These are phyloP conservation scores for Drosophila willistoni DNA, from an alignment of 1,140 invertebrate species.

Conservation along the genomic window DNA sequence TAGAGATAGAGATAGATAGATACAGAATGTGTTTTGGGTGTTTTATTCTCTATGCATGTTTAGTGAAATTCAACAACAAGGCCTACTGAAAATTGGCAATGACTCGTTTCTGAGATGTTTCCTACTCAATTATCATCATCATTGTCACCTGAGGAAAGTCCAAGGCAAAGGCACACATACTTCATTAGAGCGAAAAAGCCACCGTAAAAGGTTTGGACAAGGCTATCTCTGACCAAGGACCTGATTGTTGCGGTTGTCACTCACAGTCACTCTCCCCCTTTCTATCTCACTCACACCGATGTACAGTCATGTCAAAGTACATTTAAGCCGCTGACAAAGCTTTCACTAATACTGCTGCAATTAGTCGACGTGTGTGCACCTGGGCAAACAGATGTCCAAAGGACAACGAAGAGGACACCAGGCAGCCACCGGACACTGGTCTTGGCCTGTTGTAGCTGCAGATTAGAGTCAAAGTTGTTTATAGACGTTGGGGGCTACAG, in stretches of 20 bases:
- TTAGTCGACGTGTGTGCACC: slow-evolving; percentile 71
- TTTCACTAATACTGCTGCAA: slow-evolving; percentile 74
- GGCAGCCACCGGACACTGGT: slow-evolving; percentile 32
- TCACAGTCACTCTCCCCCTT: slow-evolving; percentile 2
- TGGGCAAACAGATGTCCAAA: slow-evolving; percentile 55
- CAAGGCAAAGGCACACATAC: slow-evolving; percentile 32
- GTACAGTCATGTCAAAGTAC: slow-evolving; percentile 34
- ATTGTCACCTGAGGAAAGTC: slow-evolving; percentile 34
- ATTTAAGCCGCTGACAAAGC: slow-evolving; percentile 77
- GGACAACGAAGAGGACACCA: not conserved
- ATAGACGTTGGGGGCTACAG: slow-evolving; percentile 45
- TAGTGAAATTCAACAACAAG: slow-evolving; percentile 3
- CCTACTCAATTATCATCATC: slow-evolving; percentile 25
- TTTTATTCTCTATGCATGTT: not conserved
- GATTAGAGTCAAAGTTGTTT: slow-evolving; percentile 77
- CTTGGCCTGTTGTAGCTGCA: slow-evolving; percentile 32
- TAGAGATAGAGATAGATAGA: not conserved
- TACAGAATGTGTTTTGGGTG: slow-evolving; percentile 2
- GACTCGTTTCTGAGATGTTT: not conserved
- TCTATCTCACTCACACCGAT: slow-evolving; percentile 11
- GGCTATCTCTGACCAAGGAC: not conserved
- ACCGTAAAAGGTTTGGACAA: not conserved
- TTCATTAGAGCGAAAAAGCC: slow-evolving; percentile 52
- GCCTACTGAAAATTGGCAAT: slow-evolving; percentile 4
- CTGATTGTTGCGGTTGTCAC: slow-evolving; percentile 50